phyloP scores from a whole-genome alignment of 2,113 vertebrate genomes.

The Piaya cayana region DNA sequence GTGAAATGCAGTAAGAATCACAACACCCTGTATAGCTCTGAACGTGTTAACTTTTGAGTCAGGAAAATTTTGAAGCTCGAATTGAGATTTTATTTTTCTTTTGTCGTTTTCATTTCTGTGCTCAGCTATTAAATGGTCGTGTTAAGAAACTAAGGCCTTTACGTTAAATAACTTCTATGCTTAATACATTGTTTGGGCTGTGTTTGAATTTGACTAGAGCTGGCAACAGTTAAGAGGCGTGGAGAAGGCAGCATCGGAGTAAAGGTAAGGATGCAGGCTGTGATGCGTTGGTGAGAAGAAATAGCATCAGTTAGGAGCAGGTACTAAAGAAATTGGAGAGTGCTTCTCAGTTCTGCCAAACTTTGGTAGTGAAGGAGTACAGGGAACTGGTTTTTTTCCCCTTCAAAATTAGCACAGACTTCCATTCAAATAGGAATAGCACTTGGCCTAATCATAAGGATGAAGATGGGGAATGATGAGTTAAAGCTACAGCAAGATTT shows the following conservation, averaged over 20 bases:
- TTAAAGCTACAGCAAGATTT: neutral
- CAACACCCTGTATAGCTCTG: neutral
- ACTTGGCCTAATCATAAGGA: neutral
- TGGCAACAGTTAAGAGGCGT: neutral
- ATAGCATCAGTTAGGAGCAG: neutral
- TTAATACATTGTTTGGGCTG: neutral
- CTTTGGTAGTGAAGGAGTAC: neutral
- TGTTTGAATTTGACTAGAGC: neutral
- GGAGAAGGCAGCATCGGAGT: neutral
- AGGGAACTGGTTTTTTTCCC: neutral
- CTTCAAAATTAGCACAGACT: neutral
- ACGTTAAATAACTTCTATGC: neutral
- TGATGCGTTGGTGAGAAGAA: neutral
- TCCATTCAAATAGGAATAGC: neutral
- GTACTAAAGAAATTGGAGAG: neutral
- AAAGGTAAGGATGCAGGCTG: neutral
- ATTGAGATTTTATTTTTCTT: neutral
- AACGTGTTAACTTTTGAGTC: neutral
- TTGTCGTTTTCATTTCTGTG: neutral
- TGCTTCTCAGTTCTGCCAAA: neutral
- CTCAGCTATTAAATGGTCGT: neutral
- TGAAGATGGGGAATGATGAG: neutral
- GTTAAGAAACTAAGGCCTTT: neutral
- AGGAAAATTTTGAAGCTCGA: neutral
- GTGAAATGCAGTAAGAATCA: neutral